Conservation (phyloP, 2,113 vertebrate genomes). For the Esox niger region DNA sequence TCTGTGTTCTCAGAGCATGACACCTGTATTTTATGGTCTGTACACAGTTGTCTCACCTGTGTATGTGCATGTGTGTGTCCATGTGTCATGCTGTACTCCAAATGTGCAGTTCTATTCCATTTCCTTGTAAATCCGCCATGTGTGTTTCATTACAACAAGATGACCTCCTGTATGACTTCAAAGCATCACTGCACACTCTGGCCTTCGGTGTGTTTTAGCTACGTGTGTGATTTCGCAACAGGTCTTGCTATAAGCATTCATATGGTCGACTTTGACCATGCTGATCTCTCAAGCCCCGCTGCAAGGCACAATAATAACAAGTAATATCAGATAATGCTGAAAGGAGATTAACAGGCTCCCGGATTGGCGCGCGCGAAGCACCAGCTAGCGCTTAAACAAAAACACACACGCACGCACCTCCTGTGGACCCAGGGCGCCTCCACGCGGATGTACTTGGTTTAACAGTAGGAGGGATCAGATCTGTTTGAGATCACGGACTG, state of each 20-base stretch:
- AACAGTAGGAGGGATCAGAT: constrained; percentile 54
- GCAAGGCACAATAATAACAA: constrained; percentile 11
- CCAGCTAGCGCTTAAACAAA: background rate
- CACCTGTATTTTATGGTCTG: too few relatives aligned
- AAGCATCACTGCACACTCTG: background rate
- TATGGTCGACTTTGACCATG: constrained; percentile 3
- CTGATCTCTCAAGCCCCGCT: background rate
- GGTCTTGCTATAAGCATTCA: constrained; percentile 7
- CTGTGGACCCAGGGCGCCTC: constrained; percentile 61
- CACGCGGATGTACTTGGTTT: constrained; percentile 37
- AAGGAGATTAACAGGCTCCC: constrained; percentile 7
- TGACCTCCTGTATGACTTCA: constrained; percentile 19
- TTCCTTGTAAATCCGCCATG: constrained; percentile 33
- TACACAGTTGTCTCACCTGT: too few relatives aligned
- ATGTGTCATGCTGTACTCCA: too few relatives aligned
- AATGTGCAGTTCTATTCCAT: constrained; percentile 36
- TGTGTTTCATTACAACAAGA: constrained; percentile 27
- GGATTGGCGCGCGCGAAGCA: background rate
- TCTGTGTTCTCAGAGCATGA: too few relatives aligned
- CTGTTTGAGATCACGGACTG: constrained; percentile 44
- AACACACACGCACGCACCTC: constrained; percentile 32
- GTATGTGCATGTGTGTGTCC: constrained; percentile 44
- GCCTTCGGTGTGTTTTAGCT: too few relatives aligned
- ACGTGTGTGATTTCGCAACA: background rate
- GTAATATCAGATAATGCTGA: constrained; percentile 13